Base-by-base conservation (phyloP, 2,113 vertebrate genomes). In the Eptesicus fuscus region DNA sequence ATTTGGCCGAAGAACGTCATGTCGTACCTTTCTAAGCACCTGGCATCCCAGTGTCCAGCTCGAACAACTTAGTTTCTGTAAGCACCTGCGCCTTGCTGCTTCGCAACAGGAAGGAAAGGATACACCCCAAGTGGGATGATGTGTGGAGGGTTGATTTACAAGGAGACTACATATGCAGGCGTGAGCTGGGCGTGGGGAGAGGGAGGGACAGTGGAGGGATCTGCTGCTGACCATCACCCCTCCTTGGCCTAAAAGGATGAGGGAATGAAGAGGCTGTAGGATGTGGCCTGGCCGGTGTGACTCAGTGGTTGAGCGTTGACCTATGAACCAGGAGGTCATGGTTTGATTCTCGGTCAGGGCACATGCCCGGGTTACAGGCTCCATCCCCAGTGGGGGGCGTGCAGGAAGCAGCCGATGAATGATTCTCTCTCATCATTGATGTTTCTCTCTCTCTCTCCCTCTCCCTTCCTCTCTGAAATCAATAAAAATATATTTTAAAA, bases 21-120 rank as follows among this genome's bases (percentile, higher is more conserved):
- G 32, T 1, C 0, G 2, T 2, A 1, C 22, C 14, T 47, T 44
- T 65, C 4, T 20, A 32, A 44, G 56, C 14, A 9, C 47, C 37
- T 12, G 10, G 37, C 71, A 56, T 20, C 53, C 59, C 11, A 4
- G 32, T 2, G 67, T 18, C 65, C 77, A 63, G 71, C 22, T 63
- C 40, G 80, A n/a, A 90, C 42, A 10, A 69, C 10, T 83, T 11
- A n/a, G 84, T 76, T 37, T 59, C 42, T 35, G 8, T 14, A 8
- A 61, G 56, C 51, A 37, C 30, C 0, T 12, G 37, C 28, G 37
- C 10, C 71, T 23, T 73, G 28, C 42, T 79, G 69, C 76, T 61
- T 92, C 73, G 73, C 44, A 16, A 70, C 3, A 22, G 70, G 28
- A 37, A 78, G 32, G 51, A 42, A 25, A 23, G 95, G 86, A 47